Conservation (phyloP, 2,888 invertebrate genomes). For the Hemaris fuciformis region DNA sequence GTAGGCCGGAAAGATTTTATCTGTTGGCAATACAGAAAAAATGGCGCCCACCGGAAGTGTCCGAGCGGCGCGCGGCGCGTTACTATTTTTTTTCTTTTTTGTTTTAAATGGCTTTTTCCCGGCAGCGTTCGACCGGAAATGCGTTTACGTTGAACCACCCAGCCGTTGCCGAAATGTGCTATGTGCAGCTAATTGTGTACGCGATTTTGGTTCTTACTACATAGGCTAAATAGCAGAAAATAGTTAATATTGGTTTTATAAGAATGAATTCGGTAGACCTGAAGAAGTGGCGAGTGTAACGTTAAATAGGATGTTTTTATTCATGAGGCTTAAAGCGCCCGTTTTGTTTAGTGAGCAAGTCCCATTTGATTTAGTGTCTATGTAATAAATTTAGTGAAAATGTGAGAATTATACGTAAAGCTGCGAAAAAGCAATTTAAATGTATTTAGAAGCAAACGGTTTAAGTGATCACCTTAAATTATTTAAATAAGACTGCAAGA, state of each 20-base stretch:
- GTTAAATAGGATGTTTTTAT: conserved; percentile 81
- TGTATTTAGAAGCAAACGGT: conserved; percentile 18
- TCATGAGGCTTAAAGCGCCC: conserved; percentile 75
- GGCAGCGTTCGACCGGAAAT: conserved; percentile 79
- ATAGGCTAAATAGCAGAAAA: conserved; percentile 49
- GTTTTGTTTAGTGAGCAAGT: conserved; percentile 76
- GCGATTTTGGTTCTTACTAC: conserved; percentile 58
- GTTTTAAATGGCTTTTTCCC: conserved; percentile 82
- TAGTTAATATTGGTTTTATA: conserved; percentile 35
- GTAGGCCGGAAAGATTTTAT: conserved; percentile 82
- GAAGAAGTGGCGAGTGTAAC: conserved; percentile 66
- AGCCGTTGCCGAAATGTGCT: conserved; percentile 59
- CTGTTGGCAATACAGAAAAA: conserved; percentile 82
- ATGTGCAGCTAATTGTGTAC: conserved; percentile 56
- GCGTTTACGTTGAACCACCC: conserved; percentile 79
- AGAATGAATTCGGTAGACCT: conserved; percentile 50
- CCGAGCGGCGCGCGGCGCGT: conserved; percentile 79
- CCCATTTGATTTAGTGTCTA: conserved; percentile 75
- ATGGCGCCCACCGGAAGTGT: conserved; percentile 82
- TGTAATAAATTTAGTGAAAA: conserved; percentile 73
- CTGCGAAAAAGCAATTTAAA: conserved; percentile 44
- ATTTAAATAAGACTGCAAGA: conserved; percentile 10
- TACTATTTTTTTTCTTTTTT: conserved; percentile 81
- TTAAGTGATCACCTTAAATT: conserved; percentile 16
- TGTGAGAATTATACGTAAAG: conserved; percentile 55